A percentile compares a stretch with the other conserved stretches of the same genome.
Evolutionary conservation across 2,888 invertebrate species (phyloP).

Genomic region (Lacanobia oleracea): DNA sequence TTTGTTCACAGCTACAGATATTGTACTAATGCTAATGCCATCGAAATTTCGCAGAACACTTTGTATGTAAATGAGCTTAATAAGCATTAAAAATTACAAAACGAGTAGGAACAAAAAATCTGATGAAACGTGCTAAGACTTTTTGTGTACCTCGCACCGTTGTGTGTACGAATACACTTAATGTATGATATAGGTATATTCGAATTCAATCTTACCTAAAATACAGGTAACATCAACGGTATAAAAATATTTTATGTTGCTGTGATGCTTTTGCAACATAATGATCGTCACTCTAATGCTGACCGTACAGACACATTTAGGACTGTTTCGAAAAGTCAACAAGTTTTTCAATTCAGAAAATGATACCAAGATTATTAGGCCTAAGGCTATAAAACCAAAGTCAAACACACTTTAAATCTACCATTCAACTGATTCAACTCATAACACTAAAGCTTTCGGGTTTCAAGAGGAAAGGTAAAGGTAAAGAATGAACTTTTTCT

Average conservation of each 20-base stretch:
- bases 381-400: neutral
- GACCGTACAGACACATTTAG: neutral
- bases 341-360: conserved; percentile 4
- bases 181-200: conserved; percentile 11
- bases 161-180: too few species aligned
- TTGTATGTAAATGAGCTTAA: conserved; percentile 85
- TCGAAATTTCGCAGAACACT: conserved; percentile 82
- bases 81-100: conserved; percentile 77
- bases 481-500: conserved; percentile 38
- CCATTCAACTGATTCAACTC: conserved; percentile 29
- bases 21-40: conserved; percentile 74
- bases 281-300: neutral
- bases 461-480: conserved; percentile 22
- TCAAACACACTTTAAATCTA: conserved; percentile 1
- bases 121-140: conserved; percentile 71
- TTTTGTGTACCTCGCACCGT: conserved; percentile 66
- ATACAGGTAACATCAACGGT: conserved; percentile 16
- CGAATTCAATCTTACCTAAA: conserved; percentile 21
- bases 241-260: conserved; percentile 18
- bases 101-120: conserved; percentile 66
- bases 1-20: conserved; percentile 60
- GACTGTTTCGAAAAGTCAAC: neutral
- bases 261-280: conserved; percentile 13
- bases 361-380: conserved; percentile 6
- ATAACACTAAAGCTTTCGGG: conserved; percentile 23